Evolutionary conservation across 1,140 invertebrate genomes (phyloP).

Genomic region (Drosophila punjabiensis): DNA sequence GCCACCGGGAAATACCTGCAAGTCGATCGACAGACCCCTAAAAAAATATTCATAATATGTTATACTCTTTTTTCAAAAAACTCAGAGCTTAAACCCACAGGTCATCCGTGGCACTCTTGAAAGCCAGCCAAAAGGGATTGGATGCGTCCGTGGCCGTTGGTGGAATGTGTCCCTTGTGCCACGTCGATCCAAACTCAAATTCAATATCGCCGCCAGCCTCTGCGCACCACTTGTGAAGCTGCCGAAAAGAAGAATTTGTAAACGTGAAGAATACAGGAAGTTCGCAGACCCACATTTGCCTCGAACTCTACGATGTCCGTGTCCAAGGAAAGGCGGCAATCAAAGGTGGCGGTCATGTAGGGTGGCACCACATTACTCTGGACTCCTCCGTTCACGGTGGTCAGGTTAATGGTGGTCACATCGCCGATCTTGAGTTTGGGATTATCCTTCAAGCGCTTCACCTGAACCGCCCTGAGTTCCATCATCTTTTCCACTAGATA

Average conservation of each 20-base stretch:
- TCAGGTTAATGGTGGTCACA: constrained; percentile 95
- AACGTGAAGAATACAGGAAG: neutral
- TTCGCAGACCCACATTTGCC: neutral
- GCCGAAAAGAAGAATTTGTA: constrained; percentile 46
- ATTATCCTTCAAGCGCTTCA: constrained; percentile 87
- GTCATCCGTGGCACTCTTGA: constrained; percentile 87
- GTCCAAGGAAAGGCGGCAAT: constrained; percentile 92
- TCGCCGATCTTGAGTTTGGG: constrained; percentile 90
- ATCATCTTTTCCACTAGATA: constrained; percentile 92
- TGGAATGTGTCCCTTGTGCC: constrained; percentile 88
- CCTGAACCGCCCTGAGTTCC: constrained; percentile 90
- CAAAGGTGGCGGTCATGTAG: constrained; percentile 91
- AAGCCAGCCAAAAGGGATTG: constrained; percentile 94
- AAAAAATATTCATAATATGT: neutral
- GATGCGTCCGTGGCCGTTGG: constrained; percentile 89
- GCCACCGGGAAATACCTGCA: constrained; percentile 91
- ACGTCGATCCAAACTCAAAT: constrained; percentile 87
- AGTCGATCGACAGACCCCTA: constrained; percentile 87
- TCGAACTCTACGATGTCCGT: constrained; percentile 89
- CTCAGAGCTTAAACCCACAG: constrained; percentile 82
- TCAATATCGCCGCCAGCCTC: constrained; percentile 93
- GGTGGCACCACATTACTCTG: constrained; percentile 97
- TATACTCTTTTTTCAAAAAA: neutral
- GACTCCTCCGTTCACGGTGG: constrained; percentile 93
- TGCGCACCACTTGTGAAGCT: constrained; percentile 90